phyloP scores from a whole-genome alignment of 2,888 invertebrate species.

The Hemistola chrysoprasaria region DNA sequence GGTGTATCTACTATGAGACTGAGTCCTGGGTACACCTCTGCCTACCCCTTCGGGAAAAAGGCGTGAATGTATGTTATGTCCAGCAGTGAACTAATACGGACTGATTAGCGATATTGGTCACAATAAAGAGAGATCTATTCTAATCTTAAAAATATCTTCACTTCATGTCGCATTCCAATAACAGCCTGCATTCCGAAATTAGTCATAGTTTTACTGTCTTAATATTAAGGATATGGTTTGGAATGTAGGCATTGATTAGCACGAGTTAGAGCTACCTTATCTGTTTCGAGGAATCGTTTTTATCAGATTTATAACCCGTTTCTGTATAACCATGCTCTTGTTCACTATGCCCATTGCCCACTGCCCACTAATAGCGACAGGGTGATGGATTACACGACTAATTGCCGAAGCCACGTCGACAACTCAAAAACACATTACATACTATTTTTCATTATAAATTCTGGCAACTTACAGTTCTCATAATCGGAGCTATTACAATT shows the following conservation, averaged over 20 bases:
- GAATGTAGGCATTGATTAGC: constrained; percentile 1
- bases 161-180: too few relatives aligned
- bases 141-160: too few relatives aligned
- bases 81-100: too few relatives aligned
- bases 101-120: too few relatives aligned
- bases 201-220: too few relatives aligned
- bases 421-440: constrained; percentile 54
- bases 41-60: too few relatives aligned
- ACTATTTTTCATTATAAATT: constrained; percentile 65
- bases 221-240: too few relatives aligned
- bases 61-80: too few relatives aligned
- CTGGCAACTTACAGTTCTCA: constrained; percentile 47
- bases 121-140: too few relatives aligned
- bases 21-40: too few relatives aligned
- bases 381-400: constrained; percentile 61
- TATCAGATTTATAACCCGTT: constrained; percentile 9
- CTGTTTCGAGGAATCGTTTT: constrained; percentile 12
- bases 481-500: constrained; percentile 51
- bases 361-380: constrained; percentile 36
- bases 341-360: neutral
- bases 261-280: constrained; percentile 6
- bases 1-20: too few relatives aligned
- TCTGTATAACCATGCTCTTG: constrained; percentile 8
- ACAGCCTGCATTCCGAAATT: neutral
- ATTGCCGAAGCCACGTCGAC: constrained; percentile 51